Evolutionary conservation across 2,888 invertebrate species (phyloP), one percentile per base, ranked within the genome.

Genomic region (Antitype chi): DNA sequence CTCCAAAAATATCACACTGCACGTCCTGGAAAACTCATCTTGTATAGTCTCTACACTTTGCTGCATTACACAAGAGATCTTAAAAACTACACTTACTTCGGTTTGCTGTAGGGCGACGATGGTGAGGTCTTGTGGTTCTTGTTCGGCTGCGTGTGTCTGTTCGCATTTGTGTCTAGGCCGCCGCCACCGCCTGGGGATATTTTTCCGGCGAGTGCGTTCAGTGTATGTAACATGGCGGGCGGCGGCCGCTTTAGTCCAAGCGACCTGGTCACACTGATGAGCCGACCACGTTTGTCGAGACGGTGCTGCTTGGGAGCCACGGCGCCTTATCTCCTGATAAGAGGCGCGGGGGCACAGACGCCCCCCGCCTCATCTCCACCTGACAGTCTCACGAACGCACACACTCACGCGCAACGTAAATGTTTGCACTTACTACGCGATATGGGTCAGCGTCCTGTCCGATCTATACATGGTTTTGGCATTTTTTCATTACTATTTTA

Each of bases 121-220:
- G 96, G 95, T 89, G 95, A 94, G 82, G 90, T 89, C 94, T 96
- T 96, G 94, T 96, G 95, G 92, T 96, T 96, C 93, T 95, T 94
- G 94, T 96, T 96, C 88, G 96, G 96, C 91, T 93, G 97, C 92
- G 94, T 93, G 97, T 93, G 97, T 91, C 98, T 97, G 95, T 98
- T 98, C 82, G 98, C 98, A 95, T 98, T 98, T 86, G 97, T 96
- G 94, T 98, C 98, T 92, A 97, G 96, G 94, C 97, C 94, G 97
- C 97, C 97, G 95, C 97, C 94, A 97, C 97, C 97, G 95, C 98
- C 98, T 93, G 98, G 98, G 95, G 98, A 98, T 95, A 98, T 98
- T 97, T 99, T 99, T 94, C 98, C 98, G 97, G 98, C 98, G 97
- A 99, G 97, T 95, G 98, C 98, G 97, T 98, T 98, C 96, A 99